Evolutionary conservation across 2,113 vertebrate genomes (phyloP).

Genomic region (Bufo gargarizans): DNA sequence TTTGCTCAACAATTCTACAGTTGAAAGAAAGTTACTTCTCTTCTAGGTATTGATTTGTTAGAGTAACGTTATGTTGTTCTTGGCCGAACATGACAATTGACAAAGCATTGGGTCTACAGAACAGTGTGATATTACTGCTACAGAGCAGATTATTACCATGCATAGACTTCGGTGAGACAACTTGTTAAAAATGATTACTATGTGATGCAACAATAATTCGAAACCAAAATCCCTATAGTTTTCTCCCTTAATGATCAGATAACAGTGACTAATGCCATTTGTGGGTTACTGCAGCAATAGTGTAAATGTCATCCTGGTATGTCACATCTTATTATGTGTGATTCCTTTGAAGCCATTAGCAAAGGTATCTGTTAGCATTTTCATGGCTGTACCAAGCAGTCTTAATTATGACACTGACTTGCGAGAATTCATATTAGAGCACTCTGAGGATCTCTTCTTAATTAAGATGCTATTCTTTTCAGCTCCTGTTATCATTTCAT

Average conservation of each 20-base stretch:
- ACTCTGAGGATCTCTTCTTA: conserved; percentile 46
- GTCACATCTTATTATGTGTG: conserved; percentile 46
- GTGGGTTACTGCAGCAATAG: conserved; percentile 53
- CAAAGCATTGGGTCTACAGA: not conserved
- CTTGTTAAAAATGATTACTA: conserved; percentile 49
- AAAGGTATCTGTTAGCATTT: conserved; percentile 45
- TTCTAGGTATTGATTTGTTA: not conserved
- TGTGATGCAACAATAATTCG: conserved; percentile 39
- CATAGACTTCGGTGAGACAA: conserved; percentile 52
- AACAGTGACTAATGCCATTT: conserved; percentile 52
- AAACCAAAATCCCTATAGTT: conserved; percentile 56
- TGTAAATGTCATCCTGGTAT: conserved; percentile 41
- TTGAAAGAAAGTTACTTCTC: not conserved
- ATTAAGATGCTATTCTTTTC: conserved; percentile 54
- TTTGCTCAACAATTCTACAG: not conserved
- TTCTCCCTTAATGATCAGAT: conserved; percentile 57
- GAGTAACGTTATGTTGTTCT: not conserved
- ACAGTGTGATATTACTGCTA: not conserved
- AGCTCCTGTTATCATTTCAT: conserved; percentile 26
- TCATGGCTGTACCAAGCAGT: conserved; percentile 8
- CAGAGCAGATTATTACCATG: conserved; percentile 11
- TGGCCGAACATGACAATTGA: not conserved
- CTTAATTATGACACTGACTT: conserved; percentile 37
- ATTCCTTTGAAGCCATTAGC: conserved; percentile 18
- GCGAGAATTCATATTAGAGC: conserved; percentile 38